Evolutionary conservation across 1,140 invertebrate species (phyloP), one percentile per base, ranked within the genome.

Genomic region (Papilio aristodemus): DNA sequence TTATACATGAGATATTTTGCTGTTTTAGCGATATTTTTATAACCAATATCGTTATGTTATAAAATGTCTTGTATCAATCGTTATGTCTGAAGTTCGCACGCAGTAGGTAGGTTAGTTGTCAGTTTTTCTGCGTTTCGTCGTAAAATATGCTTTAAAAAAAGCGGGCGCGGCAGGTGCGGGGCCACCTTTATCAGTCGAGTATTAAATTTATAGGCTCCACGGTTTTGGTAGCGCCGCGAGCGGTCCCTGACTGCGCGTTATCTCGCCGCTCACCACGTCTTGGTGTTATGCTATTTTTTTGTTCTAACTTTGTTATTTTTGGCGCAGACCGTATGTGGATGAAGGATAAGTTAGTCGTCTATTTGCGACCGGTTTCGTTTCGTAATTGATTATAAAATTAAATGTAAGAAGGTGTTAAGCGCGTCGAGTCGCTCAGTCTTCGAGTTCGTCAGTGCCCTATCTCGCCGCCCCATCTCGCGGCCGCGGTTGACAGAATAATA

Each of bases 141-240:
- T 81, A 83, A 79, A 81, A 83, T 81, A 78, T 79, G 76, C 80
- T 77, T 78, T 73, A 77, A 82, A 82, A 81, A 77, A 76, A 73
- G 64, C 68, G 69, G 72, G 50, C 62, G 39, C 75, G 78, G 82
- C 82, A 84, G 82, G 82, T 84, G 82, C 80, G 77, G 73, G 78
- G 74, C 72, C 74, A 74, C 80, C 80, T 78, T 84, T 84, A 79
- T 81, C 76, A 76, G 75, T 71, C 71, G 72, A 43, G 72, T 70
- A 77, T 79, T 75, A 69, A 79, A 81, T 81, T 81, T 81, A 81
- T 81, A 78, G 73, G 71, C 72, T 66, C 66, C 69, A 67, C 77
- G 73, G 77, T 75, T 79, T 81, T 74, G 79, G 79, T 66, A 72
- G 77, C 77, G 79, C 79, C 77, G 74, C 79, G 75, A 79, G 79